These are phyloP conservation scores for Paradisaea rubra DNA, from an alignment of 2,113 vertebrate species.

Conservation along the genomic window DNA sequence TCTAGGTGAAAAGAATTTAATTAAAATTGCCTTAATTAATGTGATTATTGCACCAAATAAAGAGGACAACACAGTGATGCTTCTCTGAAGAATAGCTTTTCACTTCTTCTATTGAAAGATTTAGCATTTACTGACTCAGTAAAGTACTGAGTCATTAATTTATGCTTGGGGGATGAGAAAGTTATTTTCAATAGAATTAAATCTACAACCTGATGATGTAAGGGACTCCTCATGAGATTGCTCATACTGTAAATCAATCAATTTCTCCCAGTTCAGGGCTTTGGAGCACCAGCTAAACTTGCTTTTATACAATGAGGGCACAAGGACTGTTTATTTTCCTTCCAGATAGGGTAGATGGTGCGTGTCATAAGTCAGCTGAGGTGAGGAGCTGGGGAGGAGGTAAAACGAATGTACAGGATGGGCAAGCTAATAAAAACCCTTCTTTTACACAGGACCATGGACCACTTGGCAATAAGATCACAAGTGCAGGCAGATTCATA, in stretches of 20 bases:
- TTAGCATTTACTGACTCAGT: neutral
- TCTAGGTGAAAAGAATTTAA: conserved; percentile 13
- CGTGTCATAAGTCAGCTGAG: neutral
- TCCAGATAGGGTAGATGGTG: neutral
- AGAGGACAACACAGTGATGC: neutral
- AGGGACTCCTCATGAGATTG: neutral
- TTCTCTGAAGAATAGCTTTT: neutral
- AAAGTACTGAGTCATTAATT: neutral
- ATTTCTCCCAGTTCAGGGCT: neutral
- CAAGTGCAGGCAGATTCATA: neutral
- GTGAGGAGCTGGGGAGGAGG: neutral
- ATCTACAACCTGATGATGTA: neutral
- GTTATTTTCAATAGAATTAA: conserved; percentile 1
- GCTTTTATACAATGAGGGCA: neutral
- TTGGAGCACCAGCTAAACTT: neutral
- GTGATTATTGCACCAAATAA: neutral
- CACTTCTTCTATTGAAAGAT: neutral
- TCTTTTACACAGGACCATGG: neutral
- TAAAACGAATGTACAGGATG: neutral
- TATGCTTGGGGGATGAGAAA: neutral
- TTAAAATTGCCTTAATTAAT: conserved; percentile 30
- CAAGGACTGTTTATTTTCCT: neutral
- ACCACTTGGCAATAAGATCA: neutral
- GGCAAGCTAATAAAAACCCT: neutral
- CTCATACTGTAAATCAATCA: neutral